Conservation (phyloP, 92 coral and sea anemone genomes). For the Phymanthus crucifer region DNA sequence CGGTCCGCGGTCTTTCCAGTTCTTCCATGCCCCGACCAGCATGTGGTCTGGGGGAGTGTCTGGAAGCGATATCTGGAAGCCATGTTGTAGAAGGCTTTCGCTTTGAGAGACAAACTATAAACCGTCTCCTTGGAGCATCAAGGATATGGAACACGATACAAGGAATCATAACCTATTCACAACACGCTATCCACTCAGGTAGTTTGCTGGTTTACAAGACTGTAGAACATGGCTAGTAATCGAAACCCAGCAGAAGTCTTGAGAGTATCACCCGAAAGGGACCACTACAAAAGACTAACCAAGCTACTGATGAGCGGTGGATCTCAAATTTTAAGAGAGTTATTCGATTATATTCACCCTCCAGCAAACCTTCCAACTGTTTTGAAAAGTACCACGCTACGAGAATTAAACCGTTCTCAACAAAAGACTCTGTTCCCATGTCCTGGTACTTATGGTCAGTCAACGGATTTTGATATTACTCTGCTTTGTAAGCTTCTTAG, state of each 20-base stretch:
- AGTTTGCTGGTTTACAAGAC: no score
- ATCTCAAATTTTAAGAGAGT: not conserved
- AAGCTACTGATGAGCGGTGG: not conserved
- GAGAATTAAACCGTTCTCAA: not conserved
- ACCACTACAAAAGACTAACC: not conserved
- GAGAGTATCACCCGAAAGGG: not conserved
- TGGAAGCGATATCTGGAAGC: no score
- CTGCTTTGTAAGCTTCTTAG: not conserved
- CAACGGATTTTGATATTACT: not conserved
- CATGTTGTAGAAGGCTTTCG: no score
- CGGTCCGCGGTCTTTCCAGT: no score
- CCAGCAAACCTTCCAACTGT: not conserved
- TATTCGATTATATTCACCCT: not conserved
- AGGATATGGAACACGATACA: no score
- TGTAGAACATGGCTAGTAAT: no score
- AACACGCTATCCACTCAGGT: no score
- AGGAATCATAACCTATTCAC: no score
- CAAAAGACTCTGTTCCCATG: not conserved
- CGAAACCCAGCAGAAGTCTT: not conserved
- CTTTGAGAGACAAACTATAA: no score
- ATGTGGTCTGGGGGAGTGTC: no score
- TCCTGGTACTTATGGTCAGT: not conserved
- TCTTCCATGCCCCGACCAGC: no score
- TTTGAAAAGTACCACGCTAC: not conserved
- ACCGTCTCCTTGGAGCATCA: no score